Evolutionary conservation across 2,888 invertebrate genomes (phyloP), one percentile per base, ranked within the genome.

Genomic region (Acleris sparsana): DNA sequence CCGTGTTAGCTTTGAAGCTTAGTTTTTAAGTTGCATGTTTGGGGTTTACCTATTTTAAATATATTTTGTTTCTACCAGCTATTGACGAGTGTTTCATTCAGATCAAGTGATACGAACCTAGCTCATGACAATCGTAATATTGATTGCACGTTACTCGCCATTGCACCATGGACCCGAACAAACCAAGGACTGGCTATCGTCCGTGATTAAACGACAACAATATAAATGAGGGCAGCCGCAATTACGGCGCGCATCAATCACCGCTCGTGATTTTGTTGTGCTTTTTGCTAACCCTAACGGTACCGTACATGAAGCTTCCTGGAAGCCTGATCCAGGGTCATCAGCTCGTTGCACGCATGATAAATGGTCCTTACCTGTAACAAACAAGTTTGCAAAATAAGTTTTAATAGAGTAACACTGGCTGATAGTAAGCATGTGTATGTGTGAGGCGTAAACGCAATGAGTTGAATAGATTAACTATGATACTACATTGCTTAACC

Each of bases 201-300:
- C 67, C 62, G 80, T 84, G 87, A 88, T 86, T 86, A 87, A 87
- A 80, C 79, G 87, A 77, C 80, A 80, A 76, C 83, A 80, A 82
- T 87, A 87, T 83, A 86, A 86, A 85, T 86, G 88, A 88, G 82
- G 79, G 79, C 75, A 75, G 69, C 48, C 79, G 80, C 86, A 86
- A 87, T 87, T 86, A 87, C 75, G 72, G 73, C 74, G 76, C 71
- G 69, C 85, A 87, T 89, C 85, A 80, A 87, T 88, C 87, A 86
- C 80, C 68, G 61, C 61, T 63, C 51, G 63, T 82, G 82, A 85
- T 84, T 84, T 79, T 77, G 76, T 76, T 75, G 70, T 67, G 74
- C 75, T 80, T 82, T 81, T 63, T 63, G 56, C 51, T 9, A 25
- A 44, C 63, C 51, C 63, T 51, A 63, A 48, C 62, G 7, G 62